Percentiles rank a stretch among this genome's conserved stretches.
Conservation (phyloP, 37 sponge, comb jelly and placozoan species). For the Beroe forskalii region DNA sequence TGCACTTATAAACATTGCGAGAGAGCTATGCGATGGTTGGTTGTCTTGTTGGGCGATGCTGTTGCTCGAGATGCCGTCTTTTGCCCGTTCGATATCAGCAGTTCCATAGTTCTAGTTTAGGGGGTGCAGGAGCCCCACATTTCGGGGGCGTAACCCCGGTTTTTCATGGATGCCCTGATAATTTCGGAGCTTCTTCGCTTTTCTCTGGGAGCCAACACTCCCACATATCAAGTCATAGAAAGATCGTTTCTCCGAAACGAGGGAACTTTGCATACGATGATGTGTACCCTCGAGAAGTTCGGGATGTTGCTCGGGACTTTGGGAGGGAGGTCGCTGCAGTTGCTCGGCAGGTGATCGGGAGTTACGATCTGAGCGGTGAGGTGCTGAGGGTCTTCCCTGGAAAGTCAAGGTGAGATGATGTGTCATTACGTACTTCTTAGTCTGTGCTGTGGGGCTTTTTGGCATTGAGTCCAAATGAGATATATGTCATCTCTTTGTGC, state of each 20-base stretch:
- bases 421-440: too few species aligned
- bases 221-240: not conserved
- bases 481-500: too few species aligned
- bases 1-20: not conserved
- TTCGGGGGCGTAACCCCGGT: too few species aligned
- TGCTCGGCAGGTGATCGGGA: not conserved
- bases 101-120: too few species aligned
- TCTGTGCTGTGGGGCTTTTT: too few species aligned
- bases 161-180: too few species aligned
- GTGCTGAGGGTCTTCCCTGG: slow-evolving; percentile 36
- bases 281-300: not conserved
- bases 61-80: not conserved
- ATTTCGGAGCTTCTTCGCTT: too few species aligned
- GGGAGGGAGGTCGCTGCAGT: not conserved
- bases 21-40: not conserved
- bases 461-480: too few species aligned
- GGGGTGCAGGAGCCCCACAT: too few species aligned
- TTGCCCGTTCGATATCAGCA: not conserved
- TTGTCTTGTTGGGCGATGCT: not conserved
- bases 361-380: slow-evolving; percentile 13
- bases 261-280: not conserved
- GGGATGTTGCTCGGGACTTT: not conserved
- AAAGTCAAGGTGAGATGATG: too few species aligned
- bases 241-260: not conserved
- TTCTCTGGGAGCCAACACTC: not conserved